Percentiles rank a stretch among this genome's conserved stretches.
Conservation (phyloP, 2,888 invertebrate species). For the Rhingia rostrata region DNA sequence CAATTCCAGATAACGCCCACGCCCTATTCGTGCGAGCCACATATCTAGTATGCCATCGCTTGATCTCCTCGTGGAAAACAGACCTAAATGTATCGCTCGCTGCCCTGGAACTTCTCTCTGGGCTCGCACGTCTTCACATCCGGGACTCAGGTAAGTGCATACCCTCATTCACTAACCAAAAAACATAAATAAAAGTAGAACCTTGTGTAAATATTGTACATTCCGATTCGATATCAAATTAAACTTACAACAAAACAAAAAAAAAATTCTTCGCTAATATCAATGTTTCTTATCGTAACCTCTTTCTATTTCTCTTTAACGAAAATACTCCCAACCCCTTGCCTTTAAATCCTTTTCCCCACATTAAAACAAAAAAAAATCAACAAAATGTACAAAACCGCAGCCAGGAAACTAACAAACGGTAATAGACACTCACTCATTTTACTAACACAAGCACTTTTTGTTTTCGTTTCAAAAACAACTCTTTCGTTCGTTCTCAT, state of each 20-base stretch:
- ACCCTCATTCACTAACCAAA: background rate
- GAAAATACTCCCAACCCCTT: constrained; percentile 36
- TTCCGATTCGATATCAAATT: constrained; percentile 56
- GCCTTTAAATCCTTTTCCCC: constrained; percentile 52
- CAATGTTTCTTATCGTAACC: constrained; percentile 54
- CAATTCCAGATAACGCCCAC: constrained; percentile 89
- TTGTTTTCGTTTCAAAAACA: constrained; percentile 71
- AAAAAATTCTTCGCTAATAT: constrained; percentile 35
- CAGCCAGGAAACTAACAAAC: constrained; percentile 82
- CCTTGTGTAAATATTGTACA: constrained; percentile 69
- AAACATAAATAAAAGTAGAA: constrained; percentile 10
- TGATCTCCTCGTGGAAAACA: constrained; percentile 98
- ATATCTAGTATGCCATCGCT: constrained; percentile 95
- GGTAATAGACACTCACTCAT: constrained; percentile 80
- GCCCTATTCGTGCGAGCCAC: constrained; percentile 96
- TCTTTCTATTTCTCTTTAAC: constrained; percentile 69
- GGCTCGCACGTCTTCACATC: constrained; percentile 94
- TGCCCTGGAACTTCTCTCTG: constrained; percentile 94
- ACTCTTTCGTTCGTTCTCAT: constrained; percentile 72
- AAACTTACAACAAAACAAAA: constrained; percentile 38
- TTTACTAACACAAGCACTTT: constrained; percentile 78
- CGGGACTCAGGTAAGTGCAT: constrained; percentile 90
- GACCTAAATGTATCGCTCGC: constrained; percentile 97
- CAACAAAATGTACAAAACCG: constrained; percentile 64
- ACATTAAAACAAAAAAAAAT: constrained; percentile 55